Conservation (phyloP, 2,888 invertebrate genomes). For the Rhagonycha lutea region DNA sequence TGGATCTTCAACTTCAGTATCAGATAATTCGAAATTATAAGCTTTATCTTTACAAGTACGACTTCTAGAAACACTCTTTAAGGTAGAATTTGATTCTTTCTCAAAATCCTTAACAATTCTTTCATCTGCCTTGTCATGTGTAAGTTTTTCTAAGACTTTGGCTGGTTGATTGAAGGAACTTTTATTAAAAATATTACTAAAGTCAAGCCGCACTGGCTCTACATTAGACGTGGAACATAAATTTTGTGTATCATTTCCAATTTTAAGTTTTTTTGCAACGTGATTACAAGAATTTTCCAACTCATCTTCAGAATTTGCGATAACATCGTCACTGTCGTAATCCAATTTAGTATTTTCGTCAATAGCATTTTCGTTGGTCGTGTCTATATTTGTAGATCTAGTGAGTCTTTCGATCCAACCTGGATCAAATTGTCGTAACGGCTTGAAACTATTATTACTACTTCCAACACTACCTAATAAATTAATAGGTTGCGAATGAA, state of each 20-base stretch:
- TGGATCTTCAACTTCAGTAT: constrained; percentile 42
- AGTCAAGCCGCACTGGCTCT: constrained; percentile 1
- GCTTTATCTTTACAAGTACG: neutral
- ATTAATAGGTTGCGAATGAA: constrained; percentile 42
- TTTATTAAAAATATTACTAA: constrained; percentile 20
- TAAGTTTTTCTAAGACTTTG: constrained; percentile 1
- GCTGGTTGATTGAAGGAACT: neutral
- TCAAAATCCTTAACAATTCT: constrained; percentile 5
- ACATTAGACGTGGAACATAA: neutral
- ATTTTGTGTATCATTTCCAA: neutral
- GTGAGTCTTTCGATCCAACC: constrained; percentile 64
- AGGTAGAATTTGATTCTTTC: neutral
- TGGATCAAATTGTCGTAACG: constrained; percentile 55
- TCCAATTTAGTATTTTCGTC: constrained; percentile 42
- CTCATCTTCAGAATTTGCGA: constrained; percentile 56
- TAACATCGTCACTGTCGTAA: constrained; percentile 70
- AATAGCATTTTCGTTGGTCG: constrained; percentile 40
- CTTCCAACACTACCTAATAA: constrained; percentile 43
- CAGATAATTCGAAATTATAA: constrained; percentile 16
- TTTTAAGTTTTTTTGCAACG: constrained; percentile 43
- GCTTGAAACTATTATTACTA: constrained; percentile 39
- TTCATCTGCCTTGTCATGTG: neutral
- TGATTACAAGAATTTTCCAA: constrained; percentile 29
- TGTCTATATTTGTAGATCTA: constrained; percentile 33
- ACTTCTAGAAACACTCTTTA: neutral